Percentiles rank a stretch among this genome's conserved stretches.
Conservation (phyloP, 2,888 invertebrate genomes). For the Calliopum simillimum region DNA sequence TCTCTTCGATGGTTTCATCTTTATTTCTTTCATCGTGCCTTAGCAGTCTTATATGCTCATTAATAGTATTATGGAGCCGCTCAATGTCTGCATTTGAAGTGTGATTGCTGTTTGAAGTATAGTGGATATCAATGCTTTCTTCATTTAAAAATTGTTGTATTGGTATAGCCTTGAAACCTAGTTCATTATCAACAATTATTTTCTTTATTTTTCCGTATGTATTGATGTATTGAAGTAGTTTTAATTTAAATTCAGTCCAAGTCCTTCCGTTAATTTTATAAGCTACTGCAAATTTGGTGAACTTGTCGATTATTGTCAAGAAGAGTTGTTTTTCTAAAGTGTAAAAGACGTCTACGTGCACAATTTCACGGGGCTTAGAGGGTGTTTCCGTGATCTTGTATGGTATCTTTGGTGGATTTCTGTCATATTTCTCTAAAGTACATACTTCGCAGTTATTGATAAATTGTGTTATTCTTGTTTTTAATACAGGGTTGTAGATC, state of each 20-base stretch:
- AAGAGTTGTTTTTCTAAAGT: conserved; percentile 30
- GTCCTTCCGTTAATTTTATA: conserved; percentile 35
- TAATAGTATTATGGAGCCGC: conserved; percentile 46
- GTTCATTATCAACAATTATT: conserved; percentile 42
- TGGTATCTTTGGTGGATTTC: conserved; percentile 38
- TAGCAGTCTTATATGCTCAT: conserved; percentile 45
- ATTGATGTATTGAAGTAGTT: conserved; percentile 26
- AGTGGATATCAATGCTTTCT: conserved; percentile 41
- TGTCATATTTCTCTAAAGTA: conserved; percentile 40
- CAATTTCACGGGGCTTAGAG: conserved; percentile 24
- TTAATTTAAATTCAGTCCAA: conserved; percentile 34
- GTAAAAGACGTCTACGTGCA: conserved; percentile 31
- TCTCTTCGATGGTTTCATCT: conserved; percentile 44
- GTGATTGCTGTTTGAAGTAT: conserved; percentile 41
- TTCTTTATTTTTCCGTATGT: conserved; percentile 38
- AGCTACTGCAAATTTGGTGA: conserved; percentile 29
- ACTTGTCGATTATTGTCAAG: conserved; percentile 37
- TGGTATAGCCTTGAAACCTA: conserved; percentile 45
- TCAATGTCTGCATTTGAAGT: conserved; percentile 45
- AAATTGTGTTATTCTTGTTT: conserved; percentile 41
- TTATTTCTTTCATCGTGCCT: conserved; percentile 42
- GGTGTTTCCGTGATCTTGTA: conserved; percentile 9
- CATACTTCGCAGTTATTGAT: conserved; percentile 46
- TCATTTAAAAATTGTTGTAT: conserved; percentile 41
- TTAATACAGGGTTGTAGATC: conserved; percentile 42